Percentiles rank a stretch among this genome's conserved stretches.
phyloP scores from a whole-genome alignment of 37 sponge, comb jelly and placozoan species.

The Chondrosia reniformis region DNA sequence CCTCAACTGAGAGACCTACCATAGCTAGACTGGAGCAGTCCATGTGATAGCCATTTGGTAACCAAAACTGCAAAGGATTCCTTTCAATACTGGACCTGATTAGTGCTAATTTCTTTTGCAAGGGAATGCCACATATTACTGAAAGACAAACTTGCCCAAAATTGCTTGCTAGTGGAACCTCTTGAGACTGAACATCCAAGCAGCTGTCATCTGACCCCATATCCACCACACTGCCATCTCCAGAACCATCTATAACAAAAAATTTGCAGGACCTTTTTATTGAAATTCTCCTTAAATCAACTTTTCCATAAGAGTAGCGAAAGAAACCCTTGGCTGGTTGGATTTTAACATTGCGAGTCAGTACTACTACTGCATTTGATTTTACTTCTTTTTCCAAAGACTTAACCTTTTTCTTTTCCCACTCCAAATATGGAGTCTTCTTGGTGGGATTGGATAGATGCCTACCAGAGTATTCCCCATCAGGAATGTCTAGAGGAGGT shows the following conservation, averaged over 20 bases:
- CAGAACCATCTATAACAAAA: constrained; percentile 5
- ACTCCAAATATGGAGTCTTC: background rate
- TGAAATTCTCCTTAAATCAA: constrained; percentile 13
- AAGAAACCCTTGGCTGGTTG: background rate
- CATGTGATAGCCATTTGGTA: background rate
- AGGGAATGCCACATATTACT: constrained; percentile 8
- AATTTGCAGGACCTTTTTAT: constrained; percentile 6
- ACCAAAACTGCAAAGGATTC: background rate
- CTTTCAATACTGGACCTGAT: background rate
- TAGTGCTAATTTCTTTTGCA: constrained; percentile 13
- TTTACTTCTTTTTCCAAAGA: background rate
- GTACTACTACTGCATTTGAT: background rate
- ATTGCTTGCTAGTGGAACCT: constrained; percentile 23
- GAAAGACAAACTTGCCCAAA: constrained; percentile 25
- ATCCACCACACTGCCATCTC: constrained; percentile 12
- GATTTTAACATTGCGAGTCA: background rate
- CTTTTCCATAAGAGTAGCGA: constrained; percentile 14
- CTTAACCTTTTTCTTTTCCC: constrained; percentile 6
- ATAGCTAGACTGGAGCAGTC: background rate
- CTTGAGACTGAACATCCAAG: background rate
- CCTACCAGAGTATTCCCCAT: background rate
- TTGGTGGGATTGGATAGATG: background rate
- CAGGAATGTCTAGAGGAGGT: constrained; percentile 2
- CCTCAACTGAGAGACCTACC: background rate
- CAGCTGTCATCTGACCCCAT: constrained; percentile 5